Evolutionary conservation across 2,888 invertebrate species (phyloP).

Genomic region (Phengaris arion): DNA sequence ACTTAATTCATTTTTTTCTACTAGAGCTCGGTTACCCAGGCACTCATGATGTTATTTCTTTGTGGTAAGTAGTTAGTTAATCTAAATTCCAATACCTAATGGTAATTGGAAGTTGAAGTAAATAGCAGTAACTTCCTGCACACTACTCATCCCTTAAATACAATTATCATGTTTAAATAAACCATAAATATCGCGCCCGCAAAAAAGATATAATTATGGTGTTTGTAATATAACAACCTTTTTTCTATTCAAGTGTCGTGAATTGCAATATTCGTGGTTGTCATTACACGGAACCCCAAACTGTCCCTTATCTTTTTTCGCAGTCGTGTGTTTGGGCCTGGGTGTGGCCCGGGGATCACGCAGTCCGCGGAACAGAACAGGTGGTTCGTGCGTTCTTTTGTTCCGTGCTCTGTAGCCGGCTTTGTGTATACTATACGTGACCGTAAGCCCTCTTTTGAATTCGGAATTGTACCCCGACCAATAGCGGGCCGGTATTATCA

Average conservation of each 20-base stretch:
- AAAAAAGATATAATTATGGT: background rate
- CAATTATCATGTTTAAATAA: background rate
- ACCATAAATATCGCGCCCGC: background rate
- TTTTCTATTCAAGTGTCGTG: background rate
- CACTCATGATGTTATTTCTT: background rate
- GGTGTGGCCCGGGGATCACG: conserved; percentile 16
- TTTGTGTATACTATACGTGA: conserved; percentile 15
- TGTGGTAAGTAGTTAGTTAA: background rate
- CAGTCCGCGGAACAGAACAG: conserved; percentile 24
- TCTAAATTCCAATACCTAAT: too few relatives aligned
- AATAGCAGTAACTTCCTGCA: background rate
- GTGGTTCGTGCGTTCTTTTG: conserved; percentile 29
- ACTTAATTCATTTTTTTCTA: too few relatives aligned
- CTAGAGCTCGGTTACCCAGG: too few relatives aligned
- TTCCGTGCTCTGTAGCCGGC: conserved; percentile 1
- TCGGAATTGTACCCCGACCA: background rate
- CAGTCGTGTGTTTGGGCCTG: conserved; percentile 16
- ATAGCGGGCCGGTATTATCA: background rate
- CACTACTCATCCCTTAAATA: too few relatives aligned
- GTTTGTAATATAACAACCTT: background rate
- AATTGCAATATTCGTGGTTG: background rate
- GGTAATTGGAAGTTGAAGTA: background rate
- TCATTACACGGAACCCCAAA: conserved; percentile 15
- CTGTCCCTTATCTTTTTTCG: conserved; percentile 20
- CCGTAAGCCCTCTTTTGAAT: conserved; percentile 18